These are phyloP conservation scores for Grus americana DNA, from an alignment of 2,113 vertebrate genomes.

Conservation along the genomic window DNA sequence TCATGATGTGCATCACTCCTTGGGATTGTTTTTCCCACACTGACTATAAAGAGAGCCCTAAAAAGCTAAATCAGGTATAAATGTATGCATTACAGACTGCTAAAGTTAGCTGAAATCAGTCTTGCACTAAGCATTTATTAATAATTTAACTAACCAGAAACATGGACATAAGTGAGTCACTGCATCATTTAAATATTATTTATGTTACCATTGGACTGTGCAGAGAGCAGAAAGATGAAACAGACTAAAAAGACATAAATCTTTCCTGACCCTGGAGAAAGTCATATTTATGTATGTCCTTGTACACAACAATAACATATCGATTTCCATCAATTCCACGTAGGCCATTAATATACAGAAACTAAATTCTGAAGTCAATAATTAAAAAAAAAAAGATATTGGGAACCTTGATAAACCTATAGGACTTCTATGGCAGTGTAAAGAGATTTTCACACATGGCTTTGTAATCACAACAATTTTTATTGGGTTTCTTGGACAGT, in stretches of 20 bases:
- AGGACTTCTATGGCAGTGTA: background rate
- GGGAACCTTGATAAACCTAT: background rate
- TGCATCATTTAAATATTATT: conserved; percentile 25
- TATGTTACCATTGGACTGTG: background rate
- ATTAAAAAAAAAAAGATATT: background rate
- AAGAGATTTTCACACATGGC: background rate
- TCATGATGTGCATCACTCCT: background rate
- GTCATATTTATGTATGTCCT: background rate
- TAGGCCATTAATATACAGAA: background rate
- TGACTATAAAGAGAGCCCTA: background rate
- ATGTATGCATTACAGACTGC: background rate
- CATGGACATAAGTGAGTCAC: background rate
- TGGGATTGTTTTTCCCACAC: background rate
- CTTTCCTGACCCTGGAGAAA: background rate
- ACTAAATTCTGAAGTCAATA: background rate
- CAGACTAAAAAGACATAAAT: conserved; percentile 13
- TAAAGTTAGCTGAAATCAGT: conserved; percentile 12
- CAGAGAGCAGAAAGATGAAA: conserved; percentile 4
- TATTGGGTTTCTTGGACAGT: background rate
- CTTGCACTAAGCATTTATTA: background rate
- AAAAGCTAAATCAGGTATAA: background rate
- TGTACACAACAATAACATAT: background rate
- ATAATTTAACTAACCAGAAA: conserved; percentile 41
- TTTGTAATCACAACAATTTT: background rate
- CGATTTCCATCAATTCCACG: background rate